These are phyloP conservation scores for Xerus inauris DNA, from an alignment of 2,113 vertebrate genomes.

Conservation along the genomic window DNA sequence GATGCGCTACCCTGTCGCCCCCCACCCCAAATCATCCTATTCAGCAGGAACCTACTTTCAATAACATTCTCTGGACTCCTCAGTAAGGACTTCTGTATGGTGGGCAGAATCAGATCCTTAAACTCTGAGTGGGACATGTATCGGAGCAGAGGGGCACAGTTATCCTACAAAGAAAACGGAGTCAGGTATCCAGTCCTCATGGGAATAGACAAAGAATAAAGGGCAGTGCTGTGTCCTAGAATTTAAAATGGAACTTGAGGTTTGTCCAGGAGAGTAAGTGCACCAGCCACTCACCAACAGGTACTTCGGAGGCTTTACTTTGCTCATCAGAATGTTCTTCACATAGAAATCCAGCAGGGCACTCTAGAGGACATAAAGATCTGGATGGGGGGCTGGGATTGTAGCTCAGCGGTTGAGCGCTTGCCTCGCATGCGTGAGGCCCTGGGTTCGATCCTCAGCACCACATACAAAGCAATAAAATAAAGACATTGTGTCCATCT, in stretches of 20 bases:
- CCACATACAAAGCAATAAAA: no score
- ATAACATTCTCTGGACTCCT: slow-evolving; percentile 97
- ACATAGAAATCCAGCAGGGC: slow-evolving; percentile 95
- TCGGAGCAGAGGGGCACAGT: slow-evolving; percentile 91
- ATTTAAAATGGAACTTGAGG: background rate
- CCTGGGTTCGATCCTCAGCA: no score
- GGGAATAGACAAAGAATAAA: background rate
- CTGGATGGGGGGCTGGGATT: no score
- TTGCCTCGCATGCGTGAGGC: no score
- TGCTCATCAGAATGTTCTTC: slow-evolving; percentile 97
- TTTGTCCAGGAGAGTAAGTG: background rate
- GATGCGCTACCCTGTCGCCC: no score
- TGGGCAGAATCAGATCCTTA: slow-evolving; percentile 94
- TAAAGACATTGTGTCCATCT: no score
- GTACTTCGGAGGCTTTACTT: slow-evolving; percentile 93
- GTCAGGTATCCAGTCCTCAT: background rate
- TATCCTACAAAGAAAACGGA: slow-evolving; percentile 87
- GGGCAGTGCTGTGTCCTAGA: background rate
- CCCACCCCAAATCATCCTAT: no score
- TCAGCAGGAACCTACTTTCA: slow-evolving; percentile 90
- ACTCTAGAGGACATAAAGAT: slow-evolving; percentile 84
- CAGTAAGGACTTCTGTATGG: slow-evolving; percentile 95
- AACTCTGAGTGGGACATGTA: slow-evolving; percentile 95
- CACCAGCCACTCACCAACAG: slow-evolving; percentile 89
- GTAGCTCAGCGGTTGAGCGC: no score